Percentiles rank a stretch among this genome's conserved stretches.
Evolutionary conservation across 2,888 invertebrate genomes (phyloP).

Genomic region (Melinaea menophilus): DNA sequence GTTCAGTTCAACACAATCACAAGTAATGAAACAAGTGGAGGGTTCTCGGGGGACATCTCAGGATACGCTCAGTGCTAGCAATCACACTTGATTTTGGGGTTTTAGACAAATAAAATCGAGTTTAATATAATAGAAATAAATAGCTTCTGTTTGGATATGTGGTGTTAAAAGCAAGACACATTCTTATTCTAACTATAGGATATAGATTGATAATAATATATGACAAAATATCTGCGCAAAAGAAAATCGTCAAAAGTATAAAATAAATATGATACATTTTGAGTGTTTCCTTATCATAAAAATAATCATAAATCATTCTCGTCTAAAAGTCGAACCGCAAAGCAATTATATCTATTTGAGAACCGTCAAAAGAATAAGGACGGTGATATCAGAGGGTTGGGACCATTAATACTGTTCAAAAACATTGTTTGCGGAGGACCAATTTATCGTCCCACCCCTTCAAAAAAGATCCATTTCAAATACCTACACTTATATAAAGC

Average conservation of each 20-base stretch:
- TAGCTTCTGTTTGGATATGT: neutral
- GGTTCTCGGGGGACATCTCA: slow-evolving; percentile 23
- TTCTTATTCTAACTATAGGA: neutral
- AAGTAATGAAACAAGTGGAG: slow-evolving; percentile 28
- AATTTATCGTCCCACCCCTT: slow-evolving; percentile 52
- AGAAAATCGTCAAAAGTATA: neutral
- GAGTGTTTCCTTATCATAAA: neutral
- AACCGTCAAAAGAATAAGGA: slow-evolving; percentile 56
- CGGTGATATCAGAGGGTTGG: slow-evolving; percentile 49
- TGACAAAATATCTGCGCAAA: no score
- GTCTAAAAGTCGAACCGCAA: slow-evolving; percentile 12
- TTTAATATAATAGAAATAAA: neutral
- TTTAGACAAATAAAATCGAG: slow-evolving; percentile 10
- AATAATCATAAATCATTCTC: slow-evolving; percentile 5
- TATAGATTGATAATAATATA: neutral
- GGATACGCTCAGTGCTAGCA: slow-evolving; percentile 8
- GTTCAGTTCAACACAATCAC: slow-evolving; percentile 25
- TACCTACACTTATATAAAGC: slow-evolving; percentile 21
- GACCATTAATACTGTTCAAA: slow-evolving; percentile 68
- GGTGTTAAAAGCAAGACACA: neutral
- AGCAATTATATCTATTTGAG: slow-evolving; percentile 32
- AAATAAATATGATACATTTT: neutral
- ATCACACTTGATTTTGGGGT: slow-evolving; percentile 14
- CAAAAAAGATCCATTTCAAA: slow-evolving; percentile 22
- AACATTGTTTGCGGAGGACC: slow-evolving; percentile 69